These are phyloP conservation scores for Alaudala cheleensis DNA, from an alignment of 2,113 vertebrate genomes.

Conservation along the genomic window DNA sequence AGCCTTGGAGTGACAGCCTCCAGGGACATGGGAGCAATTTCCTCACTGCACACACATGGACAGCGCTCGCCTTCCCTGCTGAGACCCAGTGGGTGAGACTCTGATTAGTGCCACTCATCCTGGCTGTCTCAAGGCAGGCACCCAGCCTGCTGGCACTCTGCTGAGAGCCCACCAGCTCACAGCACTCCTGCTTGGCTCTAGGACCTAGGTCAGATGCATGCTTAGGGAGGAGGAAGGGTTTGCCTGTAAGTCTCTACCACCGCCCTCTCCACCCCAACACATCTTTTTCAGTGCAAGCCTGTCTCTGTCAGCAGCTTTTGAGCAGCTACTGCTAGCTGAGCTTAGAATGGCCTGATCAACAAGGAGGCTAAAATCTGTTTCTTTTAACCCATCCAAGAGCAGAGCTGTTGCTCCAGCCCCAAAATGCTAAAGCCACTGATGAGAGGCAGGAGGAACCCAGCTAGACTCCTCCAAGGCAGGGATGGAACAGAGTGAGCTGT, in stretches of 20 bases:
- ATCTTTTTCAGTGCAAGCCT: neutral
- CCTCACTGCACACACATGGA: neutral
- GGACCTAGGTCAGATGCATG: neutral
- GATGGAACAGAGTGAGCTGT: neutral
- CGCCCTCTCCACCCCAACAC: neutral
- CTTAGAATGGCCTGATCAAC: neutral
- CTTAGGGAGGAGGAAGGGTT: neutral
- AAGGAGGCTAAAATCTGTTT: neutral
- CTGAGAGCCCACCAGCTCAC: neutral
- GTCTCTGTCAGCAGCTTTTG: neutral
- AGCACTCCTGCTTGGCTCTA: fast-evolving
- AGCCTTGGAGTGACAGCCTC: neutral
- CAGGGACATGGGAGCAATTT: neutral
- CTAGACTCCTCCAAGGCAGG: neutral
- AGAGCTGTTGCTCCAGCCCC: neutral
- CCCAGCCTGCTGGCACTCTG: neutral
- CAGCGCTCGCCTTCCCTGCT: neutral
- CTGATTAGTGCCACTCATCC: neutral
- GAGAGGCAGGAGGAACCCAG: neutral
- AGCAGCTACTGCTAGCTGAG: neutral
- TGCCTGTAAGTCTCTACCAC: neutral
- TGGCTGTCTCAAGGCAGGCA: neutral
- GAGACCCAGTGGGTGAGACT: neutral
- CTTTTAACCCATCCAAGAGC: neutral
- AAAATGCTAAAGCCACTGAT: neutral